Base-by-base conservation (phyloP, 2,797 vertebrate species). In the Amblyopsis hoosieri region DNA sequence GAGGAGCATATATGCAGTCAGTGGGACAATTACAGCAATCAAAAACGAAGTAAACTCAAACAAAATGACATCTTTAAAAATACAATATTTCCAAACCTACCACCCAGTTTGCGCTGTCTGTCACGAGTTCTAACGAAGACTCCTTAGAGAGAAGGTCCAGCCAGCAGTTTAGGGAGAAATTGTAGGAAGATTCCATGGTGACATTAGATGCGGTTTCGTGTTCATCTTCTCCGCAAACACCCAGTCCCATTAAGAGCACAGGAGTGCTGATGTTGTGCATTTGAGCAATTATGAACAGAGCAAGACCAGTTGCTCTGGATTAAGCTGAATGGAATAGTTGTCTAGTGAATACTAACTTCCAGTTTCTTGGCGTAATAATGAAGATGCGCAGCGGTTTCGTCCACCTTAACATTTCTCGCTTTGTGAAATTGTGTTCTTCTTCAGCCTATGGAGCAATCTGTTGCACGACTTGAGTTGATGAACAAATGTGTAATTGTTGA, bases 101-200 rank as follows among this genome's bases (percentile, higher is more conserved):
- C 15, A 81, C 83, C 69, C 90, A 73, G 69, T 91, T 93, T 0
- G 90, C 84, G 37, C 81, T 81, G 76, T 93, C 93, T 3, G 85
- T 84, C 0, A 91, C 82, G 56, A 85, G 79, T 59, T 93, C 91
- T 67, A 79, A 0, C 0, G 88, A 79, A 2, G 87, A 86, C 78
- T 94, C 91, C 69, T 72, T 86, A 64, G 91, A 89, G 4, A 93
- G 87, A 42, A 93, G 87, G 65, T 92, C 86, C 1, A 94, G 89
- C 92, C 92, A 93, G 86, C 92, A 94, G 71, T 85, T 87, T 3
- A 93, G 77, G 0, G 91, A 91, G 0, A 93, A 79, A 73, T 92
- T 93, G 3, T 86, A 62, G 29, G 72, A 65, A 66, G 1, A 57
- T 64, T 29, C 78, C 7, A 55, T 80, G 0, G 78, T 62, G 12